These are phyloP conservation scores for Apostichopus japonicus DNA, from an alignment of 35 echinoderm and acorn worm genomes.

Conservation along the genomic window DNA sequence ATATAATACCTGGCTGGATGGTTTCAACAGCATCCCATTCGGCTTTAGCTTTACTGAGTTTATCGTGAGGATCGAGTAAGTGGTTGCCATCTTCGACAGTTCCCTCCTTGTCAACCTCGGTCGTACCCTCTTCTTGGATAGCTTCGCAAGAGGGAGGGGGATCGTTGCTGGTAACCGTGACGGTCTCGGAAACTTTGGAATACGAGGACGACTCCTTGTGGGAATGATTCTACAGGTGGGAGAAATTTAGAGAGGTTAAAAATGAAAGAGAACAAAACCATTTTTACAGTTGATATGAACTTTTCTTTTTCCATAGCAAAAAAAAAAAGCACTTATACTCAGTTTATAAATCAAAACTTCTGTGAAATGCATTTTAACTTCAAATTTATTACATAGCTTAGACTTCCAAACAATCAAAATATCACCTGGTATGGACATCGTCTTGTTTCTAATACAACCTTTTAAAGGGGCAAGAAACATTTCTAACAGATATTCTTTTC, in stretches of 20 bases:
- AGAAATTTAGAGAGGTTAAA: not conserved
- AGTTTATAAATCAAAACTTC: too few relatives aligned
- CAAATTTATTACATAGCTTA: too few relatives aligned
- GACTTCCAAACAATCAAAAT: too few relatives aligned
- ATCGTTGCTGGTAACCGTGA: not conserved
- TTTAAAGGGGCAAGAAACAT: too few relatives aligned
- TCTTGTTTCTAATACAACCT: too few relatives aligned
- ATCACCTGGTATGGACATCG: too few relatives aligned
- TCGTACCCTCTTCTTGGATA: not conserved
- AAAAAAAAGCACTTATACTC: too few relatives aligned
- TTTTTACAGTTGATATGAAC: too few relatives aligned
- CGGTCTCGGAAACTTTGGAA: not conserved
- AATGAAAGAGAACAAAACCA: too few relatives aligned
- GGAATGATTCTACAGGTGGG: not conserved
- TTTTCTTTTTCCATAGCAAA: too few relatives aligned
- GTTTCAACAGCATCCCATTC: conserved; percentile 90
- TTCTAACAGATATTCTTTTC: too few relatives aligned
- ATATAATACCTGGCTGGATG: conserved; percentile 74
- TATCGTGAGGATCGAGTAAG: conserved; percentile 50
- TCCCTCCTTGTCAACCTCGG: not conserved
- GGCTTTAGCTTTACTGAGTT: conserved; percentile 72
- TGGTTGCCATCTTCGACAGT: not conserved
- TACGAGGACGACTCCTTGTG: not conserved
- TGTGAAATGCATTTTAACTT: too few relatives aligned
- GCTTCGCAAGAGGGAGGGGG: not conserved